Evolutionary conservation across 1,140 invertebrate genomes (phyloP).

Genomic region (Cydia strobilella): DNA sequence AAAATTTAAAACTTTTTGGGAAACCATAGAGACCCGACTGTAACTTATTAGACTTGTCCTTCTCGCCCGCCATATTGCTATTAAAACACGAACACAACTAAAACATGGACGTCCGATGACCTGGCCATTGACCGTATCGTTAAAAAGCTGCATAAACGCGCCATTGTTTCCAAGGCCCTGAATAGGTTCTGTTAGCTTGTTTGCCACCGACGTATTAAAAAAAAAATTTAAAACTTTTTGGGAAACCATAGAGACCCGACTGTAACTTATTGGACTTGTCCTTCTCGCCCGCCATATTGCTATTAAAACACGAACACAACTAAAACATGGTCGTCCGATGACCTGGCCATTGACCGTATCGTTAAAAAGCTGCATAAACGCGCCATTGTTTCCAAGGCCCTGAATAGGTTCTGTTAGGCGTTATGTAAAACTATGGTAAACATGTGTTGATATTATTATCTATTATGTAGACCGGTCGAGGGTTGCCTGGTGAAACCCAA

Average conservation of each 20-base stretch:
- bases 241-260: too few species aligned
- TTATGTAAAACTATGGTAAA: slow-evolving; percentile 11
- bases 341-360: not conserved
- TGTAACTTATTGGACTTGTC: too few species aligned
- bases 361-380: slow-evolving; percentile 17
- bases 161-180: not conserved
- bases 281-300: too few species aligned
- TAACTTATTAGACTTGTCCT: too few species aligned
- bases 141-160: slow-evolving; percentile 4
- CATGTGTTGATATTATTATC: not conserved
- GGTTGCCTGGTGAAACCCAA: too few species aligned
- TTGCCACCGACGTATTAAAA: too few species aligned
- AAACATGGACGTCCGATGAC: not conserved
- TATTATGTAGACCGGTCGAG: not conserved
- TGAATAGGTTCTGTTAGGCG: not conserved
- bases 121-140: not conserved
- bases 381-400: not conserved
- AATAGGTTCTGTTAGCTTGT: not conserved
- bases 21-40: too few species aligned
- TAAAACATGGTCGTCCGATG: not conserved
- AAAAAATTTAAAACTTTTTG: too few species aligned
- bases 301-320: not conserved
- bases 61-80: too few species aligned
- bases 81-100: not conserved
- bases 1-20: too few species aligned